Evolutionary conservation across 2,113 vertebrate species (phyloP), one percentile per base, ranked within the genome.

Genomic region (Psilopogon haemacephalus): DNA sequence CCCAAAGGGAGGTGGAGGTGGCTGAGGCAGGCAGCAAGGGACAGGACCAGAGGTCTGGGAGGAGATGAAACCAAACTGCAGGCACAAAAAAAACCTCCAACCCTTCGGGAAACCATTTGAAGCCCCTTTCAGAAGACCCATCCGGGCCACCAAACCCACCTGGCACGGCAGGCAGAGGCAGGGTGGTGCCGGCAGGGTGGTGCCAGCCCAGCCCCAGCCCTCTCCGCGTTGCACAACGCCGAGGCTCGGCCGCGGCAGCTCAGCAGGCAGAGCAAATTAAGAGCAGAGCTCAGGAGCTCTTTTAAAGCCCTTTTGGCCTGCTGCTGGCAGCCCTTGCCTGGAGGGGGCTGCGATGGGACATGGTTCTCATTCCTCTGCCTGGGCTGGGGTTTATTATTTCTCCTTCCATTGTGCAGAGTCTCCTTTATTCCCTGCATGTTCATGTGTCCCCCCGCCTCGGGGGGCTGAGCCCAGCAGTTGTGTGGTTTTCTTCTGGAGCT

Each of bases 301-400:
- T 94, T 95, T 64, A 62, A 92, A 89, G 78, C 54, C 1, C 9
- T 37, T 21, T 48, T 19, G 74, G 78, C 91, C 94, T 0, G 60
- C 91, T 72, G 89, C 87, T 88, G 40, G 50, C 38, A 95, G 70
- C 89, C 78, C 70, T 83, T 59, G 84, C 95, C 82, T 89, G n/a
- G 70, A 37, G 87, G 81, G 48, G 48, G 21, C 23, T 50, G 48
- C 73, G 0, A 1, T 2, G 74, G 74, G 89, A 92, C 89, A 5
- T 85, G 93, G 78, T 94, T 96, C 89, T 95, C 95, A 95, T 96
- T 96, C 89, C 93, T 87, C 14, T 2, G 62, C 89, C 86, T 12
- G 24, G 24, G 54, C 93, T 95, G 93, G 95, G 64, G 74, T 91
- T 92, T 58, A 89, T 96, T 95, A 79, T 89, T 92, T 62, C 56